Conservation (phyloP, 2,113 vertebrate species). For the Dolichallabes microphthalmus region DNA sequence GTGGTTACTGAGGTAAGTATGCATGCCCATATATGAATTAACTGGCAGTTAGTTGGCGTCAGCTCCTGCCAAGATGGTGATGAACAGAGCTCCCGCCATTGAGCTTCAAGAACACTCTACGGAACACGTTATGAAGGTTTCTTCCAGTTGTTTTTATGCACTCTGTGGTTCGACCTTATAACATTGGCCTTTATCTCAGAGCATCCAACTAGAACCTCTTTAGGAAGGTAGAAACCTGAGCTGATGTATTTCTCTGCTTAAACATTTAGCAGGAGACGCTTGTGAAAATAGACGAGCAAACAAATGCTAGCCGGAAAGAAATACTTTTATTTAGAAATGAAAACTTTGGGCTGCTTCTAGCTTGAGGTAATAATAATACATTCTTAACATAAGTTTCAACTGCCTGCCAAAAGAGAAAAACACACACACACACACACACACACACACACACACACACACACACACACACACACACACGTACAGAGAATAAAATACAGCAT, state of each 20-base stretch:
- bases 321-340: background rate
- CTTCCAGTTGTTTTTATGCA: no score
- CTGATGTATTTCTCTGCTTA: background rate
- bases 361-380: background rate
- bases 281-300: background rate
- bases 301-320: background rate
- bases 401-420: background rate
- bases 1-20: no score
- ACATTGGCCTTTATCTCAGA: background rate
- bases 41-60: no score
- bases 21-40: no score
- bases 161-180: no score
- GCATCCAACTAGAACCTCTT: background rate
- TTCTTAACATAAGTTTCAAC: background rate
- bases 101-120: no score
- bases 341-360: background rate
- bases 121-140: no score
- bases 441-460: background rate
- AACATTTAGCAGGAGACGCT: background rate
- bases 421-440: background rate
- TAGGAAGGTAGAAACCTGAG: background rate
- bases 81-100: no score
- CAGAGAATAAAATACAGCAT: background rate
- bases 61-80: no score
- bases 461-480: background rate